A percentile compares a stretch with the other conserved stretches of the same genome.
Evolutionary conservation across 2,888 invertebrate genomes (phyloP).

Genomic region (Rhamnusium bicolor): DNA sequence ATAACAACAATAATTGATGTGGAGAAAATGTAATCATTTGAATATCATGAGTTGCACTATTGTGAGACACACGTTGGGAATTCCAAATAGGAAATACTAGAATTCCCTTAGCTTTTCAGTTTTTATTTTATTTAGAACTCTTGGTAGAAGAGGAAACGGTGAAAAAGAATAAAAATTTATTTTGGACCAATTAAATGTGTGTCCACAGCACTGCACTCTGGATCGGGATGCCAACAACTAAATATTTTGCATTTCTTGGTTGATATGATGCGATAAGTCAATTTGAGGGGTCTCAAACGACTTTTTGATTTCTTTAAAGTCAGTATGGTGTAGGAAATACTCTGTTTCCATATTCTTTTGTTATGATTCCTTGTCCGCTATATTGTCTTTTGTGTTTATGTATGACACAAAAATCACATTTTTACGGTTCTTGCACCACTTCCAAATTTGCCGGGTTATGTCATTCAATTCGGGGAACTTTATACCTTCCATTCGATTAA

Average conservation of each 20-base stretch:
- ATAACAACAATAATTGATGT: no score
- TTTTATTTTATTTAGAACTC: no score
- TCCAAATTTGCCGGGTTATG: background rate
- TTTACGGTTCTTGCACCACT: constrained; percentile 5
- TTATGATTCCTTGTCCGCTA: background rate
- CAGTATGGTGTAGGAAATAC: background rate
- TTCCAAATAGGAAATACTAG: no score
- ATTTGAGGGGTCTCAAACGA: background rate
- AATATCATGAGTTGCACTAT: no score
- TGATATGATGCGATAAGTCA: background rate
- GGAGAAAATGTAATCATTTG: no score
- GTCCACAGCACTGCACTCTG: background rate
- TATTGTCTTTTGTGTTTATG: background rate
- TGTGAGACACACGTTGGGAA: no score
- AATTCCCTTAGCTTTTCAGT: no score
- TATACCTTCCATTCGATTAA: background rate
- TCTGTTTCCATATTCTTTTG: background rate
- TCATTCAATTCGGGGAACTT: background rate
- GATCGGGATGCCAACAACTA: background rate
- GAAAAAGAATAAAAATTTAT: no score
- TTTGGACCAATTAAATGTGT: no score
- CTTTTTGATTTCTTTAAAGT: background rate
- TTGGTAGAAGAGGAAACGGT: no score
- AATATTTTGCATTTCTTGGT: background rate
- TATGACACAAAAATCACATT: background rate